A percentile compares a stretch with the other conserved stretches of the same genome.
Conservation (phyloP, 1,140 invertebrate genomes). For the Zaprionus gabonicus region DNA sequence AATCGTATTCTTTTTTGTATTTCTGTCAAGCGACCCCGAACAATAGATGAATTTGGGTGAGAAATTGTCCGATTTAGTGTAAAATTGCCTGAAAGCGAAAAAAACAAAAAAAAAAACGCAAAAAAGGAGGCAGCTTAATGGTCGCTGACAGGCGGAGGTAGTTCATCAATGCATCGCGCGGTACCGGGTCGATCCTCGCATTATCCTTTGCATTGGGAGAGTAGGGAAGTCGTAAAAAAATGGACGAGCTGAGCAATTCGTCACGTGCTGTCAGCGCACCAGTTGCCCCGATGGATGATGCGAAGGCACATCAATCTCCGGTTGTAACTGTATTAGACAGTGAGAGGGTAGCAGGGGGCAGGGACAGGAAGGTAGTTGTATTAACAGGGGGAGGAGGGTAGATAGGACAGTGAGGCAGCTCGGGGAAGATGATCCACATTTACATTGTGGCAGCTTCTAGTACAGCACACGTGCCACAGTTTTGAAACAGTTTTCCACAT, state of each 20-base stretch:
- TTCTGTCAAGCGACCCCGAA: constrained; percentile 50
- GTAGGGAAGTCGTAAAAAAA: constrained; percentile 24
- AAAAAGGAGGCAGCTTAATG: constrained; percentile 45
- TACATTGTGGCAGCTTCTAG: constrained; percentile 38
- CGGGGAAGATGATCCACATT: constrained; percentile 6
- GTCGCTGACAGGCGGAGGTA: constrained; percentile 55
- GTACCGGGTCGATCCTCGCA: neutral
- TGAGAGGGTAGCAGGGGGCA: neutral
- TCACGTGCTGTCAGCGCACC: constrained; percentile 65
- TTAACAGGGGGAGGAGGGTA: neutral
- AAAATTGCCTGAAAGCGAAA: constrained; percentile 55
- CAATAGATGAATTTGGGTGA: constrained; percentile 71
- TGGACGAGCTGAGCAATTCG: constrained; percentile 50
- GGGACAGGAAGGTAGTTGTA: neutral
- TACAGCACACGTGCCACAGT: constrained; percentile 54
- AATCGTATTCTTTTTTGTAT: constrained; percentile 28
- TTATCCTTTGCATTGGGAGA: constrained; percentile 35
- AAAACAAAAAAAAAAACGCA: neutral
- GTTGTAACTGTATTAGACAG: constrained; percentile 70
- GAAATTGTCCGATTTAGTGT: constrained; percentile 79
- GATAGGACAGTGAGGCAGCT: neutral
- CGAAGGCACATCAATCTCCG: constrained; percentile 63
- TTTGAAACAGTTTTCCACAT: constrained; percentile 17
- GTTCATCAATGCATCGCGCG: constrained; percentile 39
- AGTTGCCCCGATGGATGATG: neutral